A percentile compares a stretch with the other conserved stretches of the same genome.
Evolutionary conservation across 2,113 vertebrate genomes (phyloP).

Genomic region (Mus pahari): DNA sequence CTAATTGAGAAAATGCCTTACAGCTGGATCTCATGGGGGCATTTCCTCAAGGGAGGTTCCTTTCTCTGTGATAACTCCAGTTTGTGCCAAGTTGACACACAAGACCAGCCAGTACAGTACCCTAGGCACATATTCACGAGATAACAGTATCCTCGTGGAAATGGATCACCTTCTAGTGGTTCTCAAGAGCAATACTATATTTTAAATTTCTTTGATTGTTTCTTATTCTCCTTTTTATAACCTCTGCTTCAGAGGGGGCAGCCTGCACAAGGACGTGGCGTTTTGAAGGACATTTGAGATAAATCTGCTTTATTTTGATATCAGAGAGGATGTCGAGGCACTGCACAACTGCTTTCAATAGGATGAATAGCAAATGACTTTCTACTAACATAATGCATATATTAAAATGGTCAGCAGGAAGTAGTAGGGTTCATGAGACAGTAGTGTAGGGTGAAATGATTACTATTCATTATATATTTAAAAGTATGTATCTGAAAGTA

Average conservation of each 20-base stretch:
- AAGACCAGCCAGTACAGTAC: no score
- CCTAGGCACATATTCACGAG: background rate
- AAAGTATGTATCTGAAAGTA: background rate
- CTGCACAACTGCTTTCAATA: background rate
- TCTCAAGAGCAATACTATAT: background rate
- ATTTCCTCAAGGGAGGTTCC: no score
- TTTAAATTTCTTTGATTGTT: background rate
- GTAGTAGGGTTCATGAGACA: background rate
- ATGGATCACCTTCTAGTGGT: background rate
- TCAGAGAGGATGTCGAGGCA: background rate
- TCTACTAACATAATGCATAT: background rate
- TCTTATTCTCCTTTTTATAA: background rate
- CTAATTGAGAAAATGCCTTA: no score
- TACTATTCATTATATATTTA: background rate
- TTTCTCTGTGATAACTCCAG: no score
- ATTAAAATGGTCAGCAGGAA: background rate
- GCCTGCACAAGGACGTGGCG: background rate
- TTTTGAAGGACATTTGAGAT: background rate
- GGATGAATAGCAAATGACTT: background rate
- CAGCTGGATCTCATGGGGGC: no score
- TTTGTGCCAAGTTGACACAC: no score
- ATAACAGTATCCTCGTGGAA: background rate
- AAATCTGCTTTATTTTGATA: background rate
- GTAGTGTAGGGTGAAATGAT: background rate
- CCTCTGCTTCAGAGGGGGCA: background rate